phyloP scores from a whole-genome alignment of 2,888 invertebrate genomes.

The Rhopalosiphum nymphaeae region DNA sequence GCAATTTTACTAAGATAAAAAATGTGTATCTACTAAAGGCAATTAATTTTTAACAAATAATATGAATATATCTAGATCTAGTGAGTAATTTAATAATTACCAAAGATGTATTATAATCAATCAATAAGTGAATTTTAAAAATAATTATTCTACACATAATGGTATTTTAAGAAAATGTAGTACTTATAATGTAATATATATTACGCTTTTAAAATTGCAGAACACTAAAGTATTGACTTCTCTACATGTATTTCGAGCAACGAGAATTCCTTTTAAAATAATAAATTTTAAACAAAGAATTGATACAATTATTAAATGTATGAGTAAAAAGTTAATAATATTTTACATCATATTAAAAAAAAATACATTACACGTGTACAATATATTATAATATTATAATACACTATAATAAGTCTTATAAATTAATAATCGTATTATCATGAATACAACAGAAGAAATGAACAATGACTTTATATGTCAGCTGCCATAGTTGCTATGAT shows the following conservation, averaged over 20 bases:
- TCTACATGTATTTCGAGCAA: neutral
- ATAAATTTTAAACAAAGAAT: neutral
- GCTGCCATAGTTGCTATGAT: neutral
- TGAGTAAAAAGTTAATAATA: neutral
- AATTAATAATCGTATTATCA: neutral
- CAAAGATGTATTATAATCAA: neutral
- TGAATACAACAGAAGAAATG: neutral
- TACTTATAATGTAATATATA: neutral
- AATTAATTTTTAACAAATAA: neutral
- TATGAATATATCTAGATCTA: neutral
- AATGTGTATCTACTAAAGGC: neutral
- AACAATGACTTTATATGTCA: neutral
- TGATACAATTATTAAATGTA: neutral
- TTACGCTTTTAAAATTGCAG: neutral
- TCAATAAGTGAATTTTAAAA: neutral
- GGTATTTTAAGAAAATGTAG: neutral
- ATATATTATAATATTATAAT: too few relatives aligned
- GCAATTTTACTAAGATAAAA: neutral
- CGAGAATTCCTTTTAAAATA: neutral
- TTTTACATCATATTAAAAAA: neutral
- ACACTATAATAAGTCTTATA: neutral
- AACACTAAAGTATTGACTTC: neutral
- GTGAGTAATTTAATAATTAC: neutral
- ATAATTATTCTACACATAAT: neutral
- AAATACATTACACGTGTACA: neutral